Percentiles rank a stretch among this genome's conserved stretches.
Conservation (phyloP, 2,888 invertebrate species). For the Teleogryllus oceanicus region DNA sequence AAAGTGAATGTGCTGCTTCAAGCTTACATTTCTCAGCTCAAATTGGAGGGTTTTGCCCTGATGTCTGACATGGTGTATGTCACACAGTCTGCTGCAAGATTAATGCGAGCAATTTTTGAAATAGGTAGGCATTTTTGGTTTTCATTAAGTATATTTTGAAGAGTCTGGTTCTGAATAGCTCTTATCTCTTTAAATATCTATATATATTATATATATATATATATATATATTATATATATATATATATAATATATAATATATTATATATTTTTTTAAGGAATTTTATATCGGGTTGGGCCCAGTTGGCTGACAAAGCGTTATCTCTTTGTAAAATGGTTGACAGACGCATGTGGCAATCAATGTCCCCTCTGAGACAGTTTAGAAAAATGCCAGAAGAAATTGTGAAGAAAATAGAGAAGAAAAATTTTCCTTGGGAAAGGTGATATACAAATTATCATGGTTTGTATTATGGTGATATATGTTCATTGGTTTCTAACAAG, state of each 20-base stretch:
- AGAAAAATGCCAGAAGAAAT: conserved; percentile 96
- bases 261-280: no score
- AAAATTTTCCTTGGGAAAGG: conserved; percentile 86
- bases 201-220: no score
- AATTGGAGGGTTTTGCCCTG: conserved; percentile 95
- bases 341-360: conserved; percentile 98
- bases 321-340: conserved; percentile 99
- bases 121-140: conserved; percentile 53
- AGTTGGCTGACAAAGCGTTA: conserved; percentile 91
- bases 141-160: conserved; percentile 3
- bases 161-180: not conserved
- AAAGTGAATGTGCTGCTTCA: conserved; percentile 93
- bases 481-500: not conserved
- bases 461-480: not conserved
- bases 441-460: not conserved
- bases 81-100: conserved; percentile 91
- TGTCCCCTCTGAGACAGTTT: conserved; percentile 97
- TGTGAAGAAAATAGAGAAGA: conserved; percentile 96
- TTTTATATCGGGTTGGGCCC: conserved; percentile 91
- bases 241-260: no score
- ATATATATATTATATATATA: no score
- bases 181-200: conserved; percentile 43
- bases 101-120: conserved; percentile 95
- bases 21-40: conserved; percentile 97
- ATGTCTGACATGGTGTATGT: conserved; percentile 99